Percentiles rank a stretch among this genome's conserved stretches.
Evolutionary conservation across 2,113 vertebrate species (phyloP).

Genomic region (Plectropomus leopardus): DNA sequence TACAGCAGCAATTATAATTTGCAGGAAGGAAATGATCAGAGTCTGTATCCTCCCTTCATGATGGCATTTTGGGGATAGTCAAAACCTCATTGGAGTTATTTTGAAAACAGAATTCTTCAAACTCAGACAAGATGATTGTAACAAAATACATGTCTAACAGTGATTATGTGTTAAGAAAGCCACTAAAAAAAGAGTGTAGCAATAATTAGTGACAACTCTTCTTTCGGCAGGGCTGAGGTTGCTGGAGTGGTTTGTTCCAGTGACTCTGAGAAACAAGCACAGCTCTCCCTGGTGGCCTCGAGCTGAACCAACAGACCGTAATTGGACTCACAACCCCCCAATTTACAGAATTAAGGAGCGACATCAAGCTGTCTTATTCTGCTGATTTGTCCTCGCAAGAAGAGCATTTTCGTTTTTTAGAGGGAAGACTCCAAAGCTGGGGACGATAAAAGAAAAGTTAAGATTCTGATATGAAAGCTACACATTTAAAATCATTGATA

Average conservation of each 20-base stretch:
- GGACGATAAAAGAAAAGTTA: background rate
- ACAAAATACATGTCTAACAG: slow-evolving; percentile 2
- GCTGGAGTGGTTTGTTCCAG: slow-evolving; percentile 43
- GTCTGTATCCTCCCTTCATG: background rate
- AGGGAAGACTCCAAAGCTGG: background rate
- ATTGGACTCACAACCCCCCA: slow-evolving; percentile 67
- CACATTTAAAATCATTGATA: background rate
- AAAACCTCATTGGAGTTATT: background rate
- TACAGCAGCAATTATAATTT: background rate
- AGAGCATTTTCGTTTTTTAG: background rate
- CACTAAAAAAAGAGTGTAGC: background rate
- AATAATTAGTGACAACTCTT: slow-evolving; percentile 43
- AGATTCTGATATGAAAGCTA: background rate
- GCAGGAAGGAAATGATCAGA: background rate
- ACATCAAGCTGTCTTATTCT: slow-evolving; percentile 54
- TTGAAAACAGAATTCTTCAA: background rate
- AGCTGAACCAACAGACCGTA: slow-evolving; percentile 65
- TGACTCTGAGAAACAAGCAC: slow-evolving; percentile 57
- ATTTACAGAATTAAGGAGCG: slow-evolving; percentile 67
- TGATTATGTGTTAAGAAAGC: background rate
- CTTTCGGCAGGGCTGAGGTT: slow-evolving; percentile 19
- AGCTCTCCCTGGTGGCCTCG: slow-evolving; percentile 80
- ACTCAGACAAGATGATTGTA: slow-evolving; percentile 15
- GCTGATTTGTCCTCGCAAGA: slow-evolving; percentile 48
- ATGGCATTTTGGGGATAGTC: background rate